Percentiles rank a stretch among this genome's conserved stretches.
Evolutionary conservation across 2,797 vertebrate genomes (phyloP).

Genomic region (Telmatherina bonti): DNA sequence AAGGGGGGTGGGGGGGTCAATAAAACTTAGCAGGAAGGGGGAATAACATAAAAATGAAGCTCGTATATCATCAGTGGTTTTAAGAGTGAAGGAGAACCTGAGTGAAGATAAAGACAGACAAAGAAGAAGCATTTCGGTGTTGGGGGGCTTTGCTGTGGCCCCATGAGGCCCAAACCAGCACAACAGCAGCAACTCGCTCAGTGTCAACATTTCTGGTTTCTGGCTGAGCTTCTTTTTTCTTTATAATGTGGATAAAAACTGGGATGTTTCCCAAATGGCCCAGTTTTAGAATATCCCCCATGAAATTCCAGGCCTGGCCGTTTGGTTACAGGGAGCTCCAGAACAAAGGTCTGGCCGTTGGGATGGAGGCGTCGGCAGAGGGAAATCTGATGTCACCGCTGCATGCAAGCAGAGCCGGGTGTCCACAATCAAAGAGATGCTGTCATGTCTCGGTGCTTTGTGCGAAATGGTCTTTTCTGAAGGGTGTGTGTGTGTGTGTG

Average conservation of each 20-base stretch:
- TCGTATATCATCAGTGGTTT: constrained; percentile 48
- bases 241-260: constrained; percentile 50
- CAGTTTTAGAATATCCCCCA: constrained; percentile 51
- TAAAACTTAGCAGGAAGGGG: constrained; percentile 38
- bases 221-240: constrained; percentile 36
- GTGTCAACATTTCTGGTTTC: constrained; percentile 57
- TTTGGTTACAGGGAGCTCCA: constrained; percentile 53
- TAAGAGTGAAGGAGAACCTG: constrained; percentile 35
- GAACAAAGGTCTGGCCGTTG: constrained; percentile 67
- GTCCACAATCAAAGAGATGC: constrained; percentile 52
- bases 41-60: constrained; percentile 46
- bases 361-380: constrained; percentile 38
- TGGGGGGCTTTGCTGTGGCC: constrained; percentile 22
- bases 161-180: constrained; percentile 51
- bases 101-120: constrained; percentile 48
- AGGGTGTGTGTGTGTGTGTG: not conserved
- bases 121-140: constrained; percentile 20
- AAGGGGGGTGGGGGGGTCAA: constrained; percentile 31
- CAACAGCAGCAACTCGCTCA: constrained; percentile 42
- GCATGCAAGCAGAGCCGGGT: constrained; percentile 37
- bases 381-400: constrained; percentile 36
- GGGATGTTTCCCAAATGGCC: constrained; percentile 69
- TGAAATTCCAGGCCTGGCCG: constrained; percentile 48
- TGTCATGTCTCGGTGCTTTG: constrained; percentile 36
- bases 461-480: constrained; percentile 13